phyloP scores from a whole-genome alignment of 2,797 vertebrate genomes.

The Anomalospiza imberbis region DNA sequence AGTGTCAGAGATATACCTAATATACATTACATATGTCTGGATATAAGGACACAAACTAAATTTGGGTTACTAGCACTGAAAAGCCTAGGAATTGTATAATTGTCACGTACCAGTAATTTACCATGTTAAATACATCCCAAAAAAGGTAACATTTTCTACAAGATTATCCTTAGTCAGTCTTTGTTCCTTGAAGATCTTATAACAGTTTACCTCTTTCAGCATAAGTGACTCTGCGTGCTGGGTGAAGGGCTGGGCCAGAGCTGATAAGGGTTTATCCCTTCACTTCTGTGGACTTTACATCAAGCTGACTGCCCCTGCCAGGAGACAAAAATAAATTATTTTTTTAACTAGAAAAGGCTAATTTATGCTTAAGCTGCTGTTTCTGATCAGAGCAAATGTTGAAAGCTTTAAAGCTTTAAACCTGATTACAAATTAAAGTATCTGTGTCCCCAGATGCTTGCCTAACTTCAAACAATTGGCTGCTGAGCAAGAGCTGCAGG shows the following conservation, averaged over 20 bases:
- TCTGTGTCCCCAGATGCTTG: neutral
- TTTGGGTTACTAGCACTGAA: neutral
- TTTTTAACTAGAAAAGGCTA: neutral
- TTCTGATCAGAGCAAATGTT: slow-evolving; percentile 31
- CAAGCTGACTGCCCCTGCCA: neutral
- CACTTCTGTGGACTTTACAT: neutral
- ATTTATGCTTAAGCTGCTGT: slow-evolving; percentile 10
- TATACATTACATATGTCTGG: neutral
- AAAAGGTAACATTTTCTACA: neutral
- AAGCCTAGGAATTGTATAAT: neutral
- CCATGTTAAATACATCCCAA: neutral
- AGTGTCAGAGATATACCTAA: neutral
- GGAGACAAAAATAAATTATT: neutral
- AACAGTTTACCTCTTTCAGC: neutral
- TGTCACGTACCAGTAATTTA: neutral
- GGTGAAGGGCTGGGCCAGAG: slow-evolving; percentile 1
- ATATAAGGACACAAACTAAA: neutral
- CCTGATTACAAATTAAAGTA: slow-evolving; percentile 42
- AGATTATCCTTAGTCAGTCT: slow-evolving; percentile 6
- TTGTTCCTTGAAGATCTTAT: neutral
- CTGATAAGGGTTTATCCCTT: slow-evolving; percentile 32
- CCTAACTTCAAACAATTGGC: neutral
- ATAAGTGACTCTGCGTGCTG: neutral
- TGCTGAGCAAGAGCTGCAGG: neutral
- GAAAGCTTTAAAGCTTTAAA: slow-evolving; percentile 24